A percentile compares a stretch with the other conserved stretches of the same genome.
Conservation (phyloP, 2,888 invertebrate species). For the Drosophila pegasa region DNA sequence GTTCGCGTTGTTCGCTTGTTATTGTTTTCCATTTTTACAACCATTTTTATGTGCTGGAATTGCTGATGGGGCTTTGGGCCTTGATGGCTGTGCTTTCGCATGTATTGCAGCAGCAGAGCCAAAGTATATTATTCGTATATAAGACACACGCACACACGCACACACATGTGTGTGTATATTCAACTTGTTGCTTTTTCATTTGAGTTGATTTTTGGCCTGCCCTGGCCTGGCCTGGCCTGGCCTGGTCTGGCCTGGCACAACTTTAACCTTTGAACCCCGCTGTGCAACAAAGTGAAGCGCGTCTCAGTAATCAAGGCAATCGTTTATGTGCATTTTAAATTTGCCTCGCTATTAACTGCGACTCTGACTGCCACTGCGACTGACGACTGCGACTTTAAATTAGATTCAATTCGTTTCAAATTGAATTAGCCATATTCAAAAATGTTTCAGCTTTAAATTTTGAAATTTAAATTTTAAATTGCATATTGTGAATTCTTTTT, state of each 20-base stretch:
- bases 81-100: conserved; percentile 36
- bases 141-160: neutral
- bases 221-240: neutral
- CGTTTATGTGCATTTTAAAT: conserved; percentile 71
- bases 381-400: conserved; percentile 2
- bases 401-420: conserved; percentile 7
- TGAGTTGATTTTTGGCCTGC: conserved; percentile 3
- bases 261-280: conserved; percentile 62
- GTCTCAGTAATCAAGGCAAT: conserved; percentile 68
- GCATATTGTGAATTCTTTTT: conserved; percentile 37
- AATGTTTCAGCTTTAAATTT: conserved; percentile 10
- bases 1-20: conserved; percentile 48
- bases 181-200: conserved; percentile 70
- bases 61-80: conserved; percentile 64
- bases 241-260: conserved; percentile 8
- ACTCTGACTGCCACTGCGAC: conserved; percentile 1
- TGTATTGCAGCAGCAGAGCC: conserved; percentile 7
- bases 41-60: conserved; percentile 70
- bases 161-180: conserved; percentile 4
- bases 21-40: conserved; percentile 71
- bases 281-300: conserved; percentile 52
- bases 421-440: conserved; percentile 33
- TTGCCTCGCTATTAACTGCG: conserved; percentile 20
- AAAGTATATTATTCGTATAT: conserved; percentile 25
- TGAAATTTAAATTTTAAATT: conserved; percentile 6